These are phyloP conservation scores for Nettapus auritus DNA, from an alignment of 2,113 vertebrate genomes.

Conservation along the genomic window DNA sequence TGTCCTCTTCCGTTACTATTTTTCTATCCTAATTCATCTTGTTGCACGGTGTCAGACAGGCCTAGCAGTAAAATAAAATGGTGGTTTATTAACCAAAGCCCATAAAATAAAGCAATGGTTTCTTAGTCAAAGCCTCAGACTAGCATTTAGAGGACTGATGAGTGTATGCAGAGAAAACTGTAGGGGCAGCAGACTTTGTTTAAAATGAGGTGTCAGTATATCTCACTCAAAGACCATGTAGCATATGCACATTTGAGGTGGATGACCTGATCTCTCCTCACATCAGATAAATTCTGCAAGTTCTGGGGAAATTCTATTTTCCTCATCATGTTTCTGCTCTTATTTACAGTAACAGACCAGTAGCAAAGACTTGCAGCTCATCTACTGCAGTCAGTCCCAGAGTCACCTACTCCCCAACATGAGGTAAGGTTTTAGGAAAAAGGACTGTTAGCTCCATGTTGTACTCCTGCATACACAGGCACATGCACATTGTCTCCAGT, in stretches of 20 bases:
- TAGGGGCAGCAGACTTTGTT: neutral
- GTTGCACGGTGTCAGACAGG: neutral
- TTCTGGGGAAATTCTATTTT: neutral
- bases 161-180: neutral
- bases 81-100: constrained; percentile 3
- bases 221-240: neutral
- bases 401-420: neutral
- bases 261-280: neutral
- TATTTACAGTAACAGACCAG: neutral
- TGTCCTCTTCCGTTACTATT: neutral
- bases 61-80: constrained; percentile 7
- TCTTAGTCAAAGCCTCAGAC: neutral
- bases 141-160: neutral
- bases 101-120: neutral
- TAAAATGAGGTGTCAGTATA: neutral
- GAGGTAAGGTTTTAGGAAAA: neutral
- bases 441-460: neutral
- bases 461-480: neutral
- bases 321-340: neutral
- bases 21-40: constrained; percentile 12
- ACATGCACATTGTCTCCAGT: accelerated
- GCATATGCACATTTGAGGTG: neutral
- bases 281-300: neutral
- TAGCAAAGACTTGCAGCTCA: neutral
- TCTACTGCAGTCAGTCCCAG: neutral